Base-by-base conservation (phyloP, 2,888 invertebrate genomes). In the Lacanobia wlatinum region DNA sequence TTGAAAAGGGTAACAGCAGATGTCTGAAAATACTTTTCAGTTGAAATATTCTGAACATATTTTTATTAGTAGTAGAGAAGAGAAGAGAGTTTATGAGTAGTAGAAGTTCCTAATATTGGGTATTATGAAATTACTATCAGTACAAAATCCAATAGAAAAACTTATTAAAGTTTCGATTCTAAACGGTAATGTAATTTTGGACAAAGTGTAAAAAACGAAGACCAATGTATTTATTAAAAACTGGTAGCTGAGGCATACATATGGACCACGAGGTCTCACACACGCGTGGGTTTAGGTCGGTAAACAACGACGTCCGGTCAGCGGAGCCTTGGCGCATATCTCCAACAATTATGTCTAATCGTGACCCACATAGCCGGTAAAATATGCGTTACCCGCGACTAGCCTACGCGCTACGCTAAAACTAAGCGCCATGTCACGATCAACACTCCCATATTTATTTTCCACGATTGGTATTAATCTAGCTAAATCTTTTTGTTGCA, bases 271-370 rank as follows among this genome's bases (percentile, higher is more conserved):
- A 62, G 84, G 78, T 87, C 92, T 88, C 93, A 92, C 89, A 93
- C 94, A 76, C 80, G 64, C 91, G 94, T 94, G 93, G 94, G 95
- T 83, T 90, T 90, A 89, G 89, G 90, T 90, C 90, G 90, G 91
- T 90, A 94, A 95, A 95, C 93, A 94, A 90, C 92, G 85, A 92
- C 94, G 93, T 95, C 95, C 95, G 94, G 95, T 91, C 90, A 90
- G 86, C 90, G 89, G 83, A 86, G 90, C 90, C 88, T 89, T 88
- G 87, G 77, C 86, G 85, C 88, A 87, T 88, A 89, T 85, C 87
- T 89, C 89, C 81, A 83, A 86, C 86, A 78, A 87, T 87, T 89
- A 89, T 80, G 85, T 85, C 82, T 88, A 84, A 85, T 80, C 84
- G 83, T 89, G 91, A 88, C 90, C 90, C 82, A 90, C 87, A 88